phyloP scores from a whole-genome alignment of 2,113 vertebrate species.

The Corythornis cristatus region DNA sequence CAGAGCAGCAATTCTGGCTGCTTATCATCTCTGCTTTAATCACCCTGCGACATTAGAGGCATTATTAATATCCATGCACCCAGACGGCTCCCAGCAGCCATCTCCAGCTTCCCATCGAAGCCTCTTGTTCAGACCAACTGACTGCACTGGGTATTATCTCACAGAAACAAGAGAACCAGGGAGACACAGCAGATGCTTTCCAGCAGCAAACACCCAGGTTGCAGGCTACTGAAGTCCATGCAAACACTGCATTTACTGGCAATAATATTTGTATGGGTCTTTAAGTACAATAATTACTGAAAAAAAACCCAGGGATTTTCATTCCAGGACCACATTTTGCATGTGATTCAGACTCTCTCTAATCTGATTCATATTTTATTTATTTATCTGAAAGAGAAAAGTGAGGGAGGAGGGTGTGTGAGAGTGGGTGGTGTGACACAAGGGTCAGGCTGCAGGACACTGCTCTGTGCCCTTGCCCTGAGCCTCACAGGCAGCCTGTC shows the following conservation, averaged over 20 bases:
- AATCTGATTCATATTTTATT: not conserved
- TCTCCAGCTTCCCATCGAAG: not conserved
- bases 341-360: not conserved
- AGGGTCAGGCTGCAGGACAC: rapidly evolving
- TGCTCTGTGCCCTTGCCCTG: not conserved
- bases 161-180: not conserved
- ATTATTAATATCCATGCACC: not conserved
- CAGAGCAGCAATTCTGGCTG: not conserved
- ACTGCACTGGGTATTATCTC: not conserved
- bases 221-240: not conserved
- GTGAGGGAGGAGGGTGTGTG: not conserved
- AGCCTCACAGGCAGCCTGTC: not conserved
- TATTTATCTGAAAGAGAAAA: not conserved
- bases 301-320: not conserved
- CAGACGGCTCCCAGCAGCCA: not conserved
- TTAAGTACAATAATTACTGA: not conserved
- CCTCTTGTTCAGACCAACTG: not conserved
- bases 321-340: not conserved
- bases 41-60: not conserved
- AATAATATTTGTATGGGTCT: not conserved
- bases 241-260: not conserved
- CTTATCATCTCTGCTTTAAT: not conserved
- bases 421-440: rapidly evolving
- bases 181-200: not conserved
- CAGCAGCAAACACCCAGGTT: not conserved